These are phyloP conservation scores for Palythoa heliodiscus DNA, from an alignment of 92 coral and sea anemone genomes.

Conservation along the genomic window DNA sequence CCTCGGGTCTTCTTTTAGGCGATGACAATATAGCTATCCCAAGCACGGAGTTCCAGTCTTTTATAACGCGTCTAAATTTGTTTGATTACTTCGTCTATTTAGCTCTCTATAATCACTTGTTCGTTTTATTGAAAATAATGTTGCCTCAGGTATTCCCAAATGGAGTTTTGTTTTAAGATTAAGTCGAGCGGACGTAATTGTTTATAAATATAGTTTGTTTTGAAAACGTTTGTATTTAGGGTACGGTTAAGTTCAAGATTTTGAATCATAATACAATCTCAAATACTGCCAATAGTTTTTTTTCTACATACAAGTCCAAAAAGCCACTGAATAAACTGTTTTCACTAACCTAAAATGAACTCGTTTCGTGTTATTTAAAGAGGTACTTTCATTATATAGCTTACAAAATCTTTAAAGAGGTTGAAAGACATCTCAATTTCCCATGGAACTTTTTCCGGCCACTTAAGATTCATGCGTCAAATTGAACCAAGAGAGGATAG, in stretches of 20 bases:
- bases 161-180: constrained; percentile 38
- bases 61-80: constrained; percentile 10
- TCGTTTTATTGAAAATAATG: not conserved
- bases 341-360: not conserved
- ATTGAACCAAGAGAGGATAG: not conserved
- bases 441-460: constrained; percentile 1
- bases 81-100: not conserved
- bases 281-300: not conserved
- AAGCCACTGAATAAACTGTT: not conserved
- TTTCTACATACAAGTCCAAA: not conserved
- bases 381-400: not conserved
- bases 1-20: not conserved
- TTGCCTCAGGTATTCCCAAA: constrained; percentile 42
- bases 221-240: constrained; percentile 28
- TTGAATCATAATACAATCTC: not conserved
- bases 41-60: not conserved
- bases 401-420: constrained; percentile 25
- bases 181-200: constrained; percentile 43
- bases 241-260: constrained; percentile 9
- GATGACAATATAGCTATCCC: not conserved
- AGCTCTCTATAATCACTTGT: constrained; percentile 9
- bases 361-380: constrained; percentile 3
- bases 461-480: constrained; percentile 22
- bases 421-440: constrained; percentile 33
- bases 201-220: constrained; percentile 14